Evolutionary conservation across 2,888 invertebrate species (phyloP), one percentile per base, ranked within the genome.

Genomic region (Thymelicus sylvestris): DNA sequence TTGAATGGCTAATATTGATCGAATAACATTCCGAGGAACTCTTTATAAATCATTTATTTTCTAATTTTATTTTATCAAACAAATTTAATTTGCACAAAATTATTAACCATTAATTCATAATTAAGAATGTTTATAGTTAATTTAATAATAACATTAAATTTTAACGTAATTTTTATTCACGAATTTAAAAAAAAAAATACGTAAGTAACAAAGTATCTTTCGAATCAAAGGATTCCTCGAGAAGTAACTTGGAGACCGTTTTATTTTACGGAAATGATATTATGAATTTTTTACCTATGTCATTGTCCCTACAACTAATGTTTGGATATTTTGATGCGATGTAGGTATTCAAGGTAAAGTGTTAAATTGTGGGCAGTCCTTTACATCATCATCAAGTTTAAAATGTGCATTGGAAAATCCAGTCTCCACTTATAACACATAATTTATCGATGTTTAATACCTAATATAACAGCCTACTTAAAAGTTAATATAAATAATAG

Each of bases 381-480:
- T 31, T 31, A 31, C 5, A 31, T 31, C 31, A 31, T 31, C 31
- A 31, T 31, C 31, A 31, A 31, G 31, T 31, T 31, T 31, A 31
- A 31, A 31, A 31, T 31, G 24, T 24, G 24, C 24, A 24, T 24
- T 24, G 24, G 24, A 2, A 24, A 24, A 24, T 24, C 3, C 24
- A 3, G 24, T 24, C 24, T 24, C 24, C 3, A 24, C 24, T 13
- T 8, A 7, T 0, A 57, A 57, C 31, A 57, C 31, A 8, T 67
- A 52, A 31, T 66, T 66, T 24, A 50, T 67, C 38, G 60, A 15
- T 66, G 39, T 67, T 50, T 62, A 41, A 55, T 41, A 62, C 41
- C 52, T 62, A 62, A 52, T 52, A 31, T 67, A 62, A 55, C 52
- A 63, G 44, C 31, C 62, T 68, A 68, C 55, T 55, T 68, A 62